Evolutionary conservation across 2,888 invertebrate species (phyloP), one percentile per base, ranked within the genome.

Genomic region (Pachliopta kotzebuea): DNA sequence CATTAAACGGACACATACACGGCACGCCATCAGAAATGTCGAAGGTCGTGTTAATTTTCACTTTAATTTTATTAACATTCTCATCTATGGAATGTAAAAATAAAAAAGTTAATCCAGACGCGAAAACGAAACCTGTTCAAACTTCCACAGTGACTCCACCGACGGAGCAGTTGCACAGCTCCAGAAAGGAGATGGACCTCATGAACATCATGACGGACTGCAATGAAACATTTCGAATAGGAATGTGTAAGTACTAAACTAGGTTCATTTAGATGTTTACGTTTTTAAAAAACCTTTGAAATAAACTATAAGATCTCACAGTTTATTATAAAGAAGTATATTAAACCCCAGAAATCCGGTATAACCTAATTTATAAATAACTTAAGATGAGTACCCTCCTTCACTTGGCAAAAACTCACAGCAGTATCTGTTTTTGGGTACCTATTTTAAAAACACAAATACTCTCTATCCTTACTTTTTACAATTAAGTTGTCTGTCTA

Each of bases 201-300:
- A 74, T 83, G 52, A 77, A 76, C 0, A 75, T 90, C 9, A 86
- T 92, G 84, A 78, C 75, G 4, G 74, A 78, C 6, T 94, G 94
- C 67, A 94, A 94, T 72, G 85, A 92, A 0, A 92, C 92, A 26
- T 93, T 92, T 71, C 83, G 88, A 11, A 90, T 90, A 62, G 88
- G 93, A 64, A 86, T 86, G 78, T 81, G 93, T 93, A 80, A 87
- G 87, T 69, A 56, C 53, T 45, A 29, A n/a, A 42, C 49, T 8
- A 18, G 4, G 14, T 14, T 4, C 37, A 14, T 14, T 37, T 37
- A 14, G n/a, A n/a, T n/a, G n/a, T n/a, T n/a, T 11, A 37, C 37
- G 0, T 14, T 11, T 14, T 37, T n/a, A n/a, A n/a, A n/a, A n/a
- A n/a, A n/a, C n/a, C n/a, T n/a, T n/a, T n/a, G n/a, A n/a, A n/a